Conservation (phyloP, 2,888 invertebrate genomes). For the Lepeophtheirus nordmannii region DNA sequence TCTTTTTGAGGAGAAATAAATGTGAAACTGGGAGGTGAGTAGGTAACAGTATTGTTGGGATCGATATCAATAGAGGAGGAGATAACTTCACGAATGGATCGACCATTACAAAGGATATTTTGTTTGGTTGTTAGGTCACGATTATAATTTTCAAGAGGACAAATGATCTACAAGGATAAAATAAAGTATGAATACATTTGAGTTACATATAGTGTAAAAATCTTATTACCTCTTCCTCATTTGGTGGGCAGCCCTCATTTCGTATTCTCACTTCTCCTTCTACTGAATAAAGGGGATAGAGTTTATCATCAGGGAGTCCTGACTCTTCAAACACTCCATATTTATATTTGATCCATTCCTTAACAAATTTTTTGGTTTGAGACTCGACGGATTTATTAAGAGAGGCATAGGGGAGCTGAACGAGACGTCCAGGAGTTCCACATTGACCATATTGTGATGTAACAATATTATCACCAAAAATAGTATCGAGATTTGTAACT, state of each 20-base stretch:
- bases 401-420: neutral
- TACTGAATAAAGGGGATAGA: neutral
- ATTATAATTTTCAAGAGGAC: constrained; percentile 11
- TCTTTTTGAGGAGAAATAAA: constrained; percentile 6
- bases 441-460: constrained; percentile 13
- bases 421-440: neutral
- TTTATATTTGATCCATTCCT: constrained; percentile 13
- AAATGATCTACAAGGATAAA: constrained; percentile 14
- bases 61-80: constrained; percentile 4
- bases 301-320: constrained; percentile 2
- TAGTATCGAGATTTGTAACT: neutral
- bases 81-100: constrained; percentile 15
- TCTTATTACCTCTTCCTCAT: neutral
- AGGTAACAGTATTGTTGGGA: neutral
- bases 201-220: neutral
- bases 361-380: neutral
- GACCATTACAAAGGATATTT: constrained; percentile 20
- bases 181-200: neutral
- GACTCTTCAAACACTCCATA: constrained; percentile 17
- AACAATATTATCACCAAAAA: neutral
- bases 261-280: constrained; percentile 10
- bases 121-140: constrained; percentile 19
- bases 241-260: neutral
- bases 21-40: constrained; percentile 5
- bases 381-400: neutral